Conservation (phyloP, 2,888 invertebrate species). For the Teleiodes luculella region DNA sequence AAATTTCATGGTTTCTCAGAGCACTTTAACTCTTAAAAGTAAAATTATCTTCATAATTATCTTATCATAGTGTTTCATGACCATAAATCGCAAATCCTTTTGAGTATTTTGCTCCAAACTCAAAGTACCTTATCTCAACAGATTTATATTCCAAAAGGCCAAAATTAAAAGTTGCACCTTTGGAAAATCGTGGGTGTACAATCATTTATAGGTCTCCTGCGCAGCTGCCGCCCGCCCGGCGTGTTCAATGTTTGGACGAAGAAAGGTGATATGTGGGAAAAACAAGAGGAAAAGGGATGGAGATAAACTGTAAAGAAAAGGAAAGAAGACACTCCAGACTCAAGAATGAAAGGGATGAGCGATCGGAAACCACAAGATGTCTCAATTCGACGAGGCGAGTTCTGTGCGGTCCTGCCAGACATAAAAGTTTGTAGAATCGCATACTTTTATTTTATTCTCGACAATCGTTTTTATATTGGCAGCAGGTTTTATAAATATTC, state of each 20-base stretch:
- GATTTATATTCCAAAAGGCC: constrained; percentile 25
- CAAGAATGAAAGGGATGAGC: constrained; percentile 60
- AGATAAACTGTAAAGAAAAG: constrained; percentile 63
- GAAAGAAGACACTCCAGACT: constrained; percentile 50
- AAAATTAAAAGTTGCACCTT: constrained; percentile 45
- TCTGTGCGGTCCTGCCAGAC: constrained; percentile 73
- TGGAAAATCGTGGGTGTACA: constrained; percentile 61
- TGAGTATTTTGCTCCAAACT: not conserved
- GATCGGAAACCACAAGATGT: constrained; percentile 79
- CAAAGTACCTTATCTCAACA: not conserved
- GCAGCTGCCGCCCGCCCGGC: constrained; percentile 66
- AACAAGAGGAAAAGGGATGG: constrained; percentile 62
- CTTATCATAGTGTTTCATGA: too few relatives aligned
- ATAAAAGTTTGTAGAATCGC: constrained; percentile 67
- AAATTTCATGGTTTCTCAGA: too few relatives aligned
- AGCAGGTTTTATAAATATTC: constrained; percentile 9
- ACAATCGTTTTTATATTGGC: constrained; percentile 4
- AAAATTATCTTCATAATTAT: too few relatives aligned
- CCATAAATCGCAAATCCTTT: too few relatives aligned
- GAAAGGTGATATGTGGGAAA: constrained; percentile 70
- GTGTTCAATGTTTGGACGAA: constrained; percentile 74
- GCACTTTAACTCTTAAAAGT: too few relatives aligned
- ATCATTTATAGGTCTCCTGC: constrained; percentile 69
- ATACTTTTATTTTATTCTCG: constrained; percentile 51
- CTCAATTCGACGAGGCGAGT: constrained; percentile 75